Conservation (phyloP, 1,140 invertebrate genomes). For the Drosophila leontia region DNA sequence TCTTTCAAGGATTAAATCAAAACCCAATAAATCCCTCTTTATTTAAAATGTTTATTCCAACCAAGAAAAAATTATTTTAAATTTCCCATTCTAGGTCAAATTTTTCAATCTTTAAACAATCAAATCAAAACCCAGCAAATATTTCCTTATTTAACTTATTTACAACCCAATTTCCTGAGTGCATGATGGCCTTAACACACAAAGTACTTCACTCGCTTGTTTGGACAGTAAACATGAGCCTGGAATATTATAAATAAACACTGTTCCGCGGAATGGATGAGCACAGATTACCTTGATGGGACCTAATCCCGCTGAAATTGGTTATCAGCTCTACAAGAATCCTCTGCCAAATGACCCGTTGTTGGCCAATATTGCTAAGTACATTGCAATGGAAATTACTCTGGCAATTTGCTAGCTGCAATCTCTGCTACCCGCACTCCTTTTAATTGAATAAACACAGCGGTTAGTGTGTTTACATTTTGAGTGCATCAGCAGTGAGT, state of each 20-base stretch:
- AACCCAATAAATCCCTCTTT: too few species aligned
- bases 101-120: too few species aligned
- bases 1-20: neutral
- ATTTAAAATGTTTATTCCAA: neutral
- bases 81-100: neutral
- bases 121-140: neutral
- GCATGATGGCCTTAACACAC: neutral
- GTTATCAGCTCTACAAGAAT: conserved; percentile 21
- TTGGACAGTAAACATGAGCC: conserved; percentile 32
- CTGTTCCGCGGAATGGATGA: conserved; percentile 9
- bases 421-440: conserved; percentile 46
- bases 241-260: conserved; percentile 30
- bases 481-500: conserved; percentile 22
- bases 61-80: neutral
- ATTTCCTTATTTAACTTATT: neutral
- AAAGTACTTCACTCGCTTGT: conserved; percentile 21
- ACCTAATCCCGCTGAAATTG: conserved; percentile 44
- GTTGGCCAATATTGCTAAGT: conserved; percentile 51
- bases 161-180: conserved; percentile 5
- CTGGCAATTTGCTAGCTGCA: conserved; percentile 55
- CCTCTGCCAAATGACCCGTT: conserved; percentile 29
- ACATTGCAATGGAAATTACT: conserved; percentile 57
- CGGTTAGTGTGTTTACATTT: conserved; percentile 76
- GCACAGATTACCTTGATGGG: conserved; percentile 37
- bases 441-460: conserved; percentile 80